These are phyloP conservation scores for Crossoptilon crossoptilon DNA, from an alignment of 2,797 vertebrate species.

Conservation along the genomic window DNA sequence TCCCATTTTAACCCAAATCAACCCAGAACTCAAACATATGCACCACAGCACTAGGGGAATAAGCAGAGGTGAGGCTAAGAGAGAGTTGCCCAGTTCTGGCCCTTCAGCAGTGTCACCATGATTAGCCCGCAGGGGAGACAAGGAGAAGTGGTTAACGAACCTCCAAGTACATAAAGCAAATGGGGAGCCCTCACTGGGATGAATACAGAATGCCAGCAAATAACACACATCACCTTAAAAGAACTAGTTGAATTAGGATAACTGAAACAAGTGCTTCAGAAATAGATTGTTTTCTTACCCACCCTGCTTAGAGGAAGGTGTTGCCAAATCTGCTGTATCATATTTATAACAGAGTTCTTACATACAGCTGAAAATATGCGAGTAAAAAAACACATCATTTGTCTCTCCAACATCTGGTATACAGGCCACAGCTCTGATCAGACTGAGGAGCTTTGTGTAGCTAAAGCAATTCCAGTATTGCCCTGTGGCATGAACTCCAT, in stretches of 20 bases:
- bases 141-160: background rate
- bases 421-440: constrained; percentile 25
- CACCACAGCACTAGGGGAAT: background rate
- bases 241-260: background rate
- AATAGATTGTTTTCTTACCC: constrained; percentile 6
- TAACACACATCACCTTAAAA: background rate
- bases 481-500: background rate
- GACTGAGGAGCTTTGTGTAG: background rate
- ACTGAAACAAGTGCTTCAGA: background rate
- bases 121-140: background rate
- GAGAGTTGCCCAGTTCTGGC: background rate
- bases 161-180: background rate
- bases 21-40: background rate
- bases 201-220: background rate
- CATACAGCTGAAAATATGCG: constrained; percentile 51
- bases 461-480: background rate
- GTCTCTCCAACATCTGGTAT: constrained; percentile 34
- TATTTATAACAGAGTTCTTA: constrained; percentile 36
- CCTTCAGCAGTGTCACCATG: background rate
- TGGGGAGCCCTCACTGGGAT: background rate
- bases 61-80: background rate
- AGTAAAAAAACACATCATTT: background rate
- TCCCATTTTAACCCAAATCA: background rate
- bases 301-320: background rate
- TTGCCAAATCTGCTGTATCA: constrained; percentile 64